A percentile compares a stretch with the other conserved stretches of the same genome.
phyloP scores from a whole-genome alignment of 2,797 vertebrate species.

The Hoplostethus mediterraneus region DNA sequence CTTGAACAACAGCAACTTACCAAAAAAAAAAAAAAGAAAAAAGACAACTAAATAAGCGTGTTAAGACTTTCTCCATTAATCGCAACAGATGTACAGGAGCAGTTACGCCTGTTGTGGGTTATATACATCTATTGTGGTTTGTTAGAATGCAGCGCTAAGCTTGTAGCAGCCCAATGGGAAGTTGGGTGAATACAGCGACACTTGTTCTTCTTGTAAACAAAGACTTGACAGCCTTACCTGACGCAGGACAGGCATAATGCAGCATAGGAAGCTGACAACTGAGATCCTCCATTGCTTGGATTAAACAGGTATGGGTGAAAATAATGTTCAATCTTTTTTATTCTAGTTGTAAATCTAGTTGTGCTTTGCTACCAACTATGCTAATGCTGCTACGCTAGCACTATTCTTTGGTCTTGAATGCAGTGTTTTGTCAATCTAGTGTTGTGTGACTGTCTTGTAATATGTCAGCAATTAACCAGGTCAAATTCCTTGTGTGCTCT shows the following conservation, averaged over 20 bases:
- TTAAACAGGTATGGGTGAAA: slow-evolving; percentile 34
- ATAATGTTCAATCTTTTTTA: too few relatives aligned
- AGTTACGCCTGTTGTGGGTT: slow-evolving; percentile 60
- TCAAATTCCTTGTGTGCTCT: too few relatives aligned
- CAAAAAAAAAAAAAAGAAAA: slow-evolving; percentile 37
- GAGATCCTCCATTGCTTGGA: slow-evolving; percentile 33
- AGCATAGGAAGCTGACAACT: slow-evolving; percentile 30
- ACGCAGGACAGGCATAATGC: slow-evolving; percentile 46
- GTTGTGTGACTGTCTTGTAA: too few relatives aligned
- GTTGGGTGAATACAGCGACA: slow-evolving; percentile 61
- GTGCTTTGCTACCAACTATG: too few relatives aligned
- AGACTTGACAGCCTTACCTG: slow-evolving; percentile 60
- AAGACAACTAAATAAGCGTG: slow-evolving; percentile 41
- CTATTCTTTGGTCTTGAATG: too few relatives aligned
- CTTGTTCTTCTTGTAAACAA: slow-evolving; percentile 70
- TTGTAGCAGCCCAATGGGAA: slow-evolving; percentile 60
- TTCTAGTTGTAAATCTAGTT: too few relatives aligned
- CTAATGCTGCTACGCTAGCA: too few relatives aligned
- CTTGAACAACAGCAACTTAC: slow-evolving; percentile 49
- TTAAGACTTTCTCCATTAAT: slow-evolving; percentile 56
- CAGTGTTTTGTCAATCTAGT: too few relatives aligned
- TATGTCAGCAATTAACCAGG: too few relatives aligned
- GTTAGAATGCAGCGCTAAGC: slow-evolving; percentile 35
- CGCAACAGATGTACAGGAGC: slow-evolving; percentile 53
- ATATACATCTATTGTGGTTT: slow-evolving; percentile 49